Evolutionary conservation across 92 coral and sea anemone genomes (phyloP).

Genomic region (Nematostella vectensis): DNA sequence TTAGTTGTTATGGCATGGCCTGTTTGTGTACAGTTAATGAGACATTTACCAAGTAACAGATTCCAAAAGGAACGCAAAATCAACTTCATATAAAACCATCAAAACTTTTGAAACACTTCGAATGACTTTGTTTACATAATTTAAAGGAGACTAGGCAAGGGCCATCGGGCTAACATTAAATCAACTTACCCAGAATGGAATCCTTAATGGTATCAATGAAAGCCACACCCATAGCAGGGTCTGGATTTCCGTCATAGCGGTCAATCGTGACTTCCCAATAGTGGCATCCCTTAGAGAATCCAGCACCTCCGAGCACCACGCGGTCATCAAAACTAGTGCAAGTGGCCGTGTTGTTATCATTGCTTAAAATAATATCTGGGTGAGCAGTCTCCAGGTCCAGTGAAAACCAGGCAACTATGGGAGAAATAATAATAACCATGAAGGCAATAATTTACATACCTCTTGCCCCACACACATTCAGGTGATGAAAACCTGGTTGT

Average conservation of each 20-base stretch:
- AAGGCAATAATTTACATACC: no score
- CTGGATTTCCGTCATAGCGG: conserved; percentile 94
- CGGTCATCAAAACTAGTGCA: conserved; percentile 91
- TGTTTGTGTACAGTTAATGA: no score
- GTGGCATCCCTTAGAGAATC: conserved; percentile 88
- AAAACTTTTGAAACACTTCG: no score
- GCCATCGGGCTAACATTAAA: no score
- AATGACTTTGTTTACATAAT: no score
- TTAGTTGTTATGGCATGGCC: no score
- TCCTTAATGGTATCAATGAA: conserved; percentile 79
- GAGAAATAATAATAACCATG: neutral
- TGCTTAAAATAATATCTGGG: conserved; percentile 68
- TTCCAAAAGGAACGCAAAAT: no score
- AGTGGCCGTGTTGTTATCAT: conserved; percentile 71
- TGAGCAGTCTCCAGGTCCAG: conserved; percentile 81
- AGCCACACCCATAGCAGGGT: conserved; percentile 97
- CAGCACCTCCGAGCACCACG: conserved; percentile 91
- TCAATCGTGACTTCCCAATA: conserved; percentile 98
- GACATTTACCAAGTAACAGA: no score
- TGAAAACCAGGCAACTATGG: conserved; percentile 85
- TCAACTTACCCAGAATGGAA: conserved; percentile 73
- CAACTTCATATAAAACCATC: no score
- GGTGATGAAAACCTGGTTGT: no score
- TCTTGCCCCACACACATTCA: no score
- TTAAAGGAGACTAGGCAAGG: no score